Base-by-base conservation (phyloP, 1,140 invertebrate species). In the Battus philenor region DNA sequence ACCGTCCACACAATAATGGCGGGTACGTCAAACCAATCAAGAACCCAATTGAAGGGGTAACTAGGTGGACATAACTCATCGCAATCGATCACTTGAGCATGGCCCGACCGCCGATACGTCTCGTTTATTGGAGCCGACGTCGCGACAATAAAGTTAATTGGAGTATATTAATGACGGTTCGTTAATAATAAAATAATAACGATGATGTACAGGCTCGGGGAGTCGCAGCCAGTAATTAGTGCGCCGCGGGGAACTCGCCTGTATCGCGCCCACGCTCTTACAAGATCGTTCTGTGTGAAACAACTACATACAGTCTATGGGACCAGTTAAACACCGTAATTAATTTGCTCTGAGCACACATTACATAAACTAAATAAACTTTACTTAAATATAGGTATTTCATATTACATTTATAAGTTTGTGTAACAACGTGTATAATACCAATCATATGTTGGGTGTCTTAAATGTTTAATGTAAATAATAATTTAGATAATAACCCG, bases 121-220 rank as follows among this genome's bases (percentile, higher is more conserved):
- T n/a, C 72, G 59, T 55, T 75, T 68, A 83, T 79, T 73, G 68
- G 54, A 75, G 66, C 59, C 65, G 64, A 74, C 70, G 70, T 71
- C 59, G 68, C 57, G 73, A 81, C 79, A 74, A 74, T 81, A 78
- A 81, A 81, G 34, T 84, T 81, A 79, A 83, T 83, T 81, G 79
- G 69, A 70, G 49, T 66, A 68, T 80, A 79, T 83, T 80, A 79
- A 80, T 76, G 75, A 70, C 56, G 51, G 63, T 59, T 70, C 74
- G 74, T 81, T 81, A 73, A 77, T 77, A 73, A 77, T 69, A 80
- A 76, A 73, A 77, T 75, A 74, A 74, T 73, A 74, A 74, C 76
- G 63, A 76, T 72, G 73, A 72, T 59, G 65, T 68, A 68, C 58
- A n/a, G 57, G 59, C 62, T 51, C 58, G 48, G 55, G 62, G 64